These are phyloP conservation scores for Verasper variegatus DNA, from an alignment of 2,113 vertebrate genomes.

Conservation along the genomic window DNA sequence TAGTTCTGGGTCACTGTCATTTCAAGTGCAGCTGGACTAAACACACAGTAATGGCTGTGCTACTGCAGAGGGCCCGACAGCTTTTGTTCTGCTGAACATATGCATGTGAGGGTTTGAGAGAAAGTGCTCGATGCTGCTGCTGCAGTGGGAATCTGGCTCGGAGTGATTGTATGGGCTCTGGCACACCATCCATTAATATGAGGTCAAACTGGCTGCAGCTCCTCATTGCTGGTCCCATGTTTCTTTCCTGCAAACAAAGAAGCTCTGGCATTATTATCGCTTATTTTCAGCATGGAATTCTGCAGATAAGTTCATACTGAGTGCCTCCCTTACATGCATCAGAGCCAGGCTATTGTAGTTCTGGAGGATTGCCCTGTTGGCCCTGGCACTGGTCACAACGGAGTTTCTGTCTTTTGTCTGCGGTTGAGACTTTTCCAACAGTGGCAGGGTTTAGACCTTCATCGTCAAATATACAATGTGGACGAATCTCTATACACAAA, in stretches of 20 bases:
- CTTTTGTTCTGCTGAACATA: slow-evolving; percentile 34
- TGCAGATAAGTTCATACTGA: slow-evolving; percentile 67
- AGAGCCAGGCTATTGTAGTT: slow-evolving; percentile 59
- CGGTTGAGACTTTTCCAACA: slow-evolving; percentile 54
- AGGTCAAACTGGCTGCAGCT: slow-evolving; percentile 59
- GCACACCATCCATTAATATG: slow-evolving; percentile 62
- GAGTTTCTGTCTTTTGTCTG: slow-evolving; percentile 47
- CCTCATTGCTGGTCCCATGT: slow-evolving; percentile 41
- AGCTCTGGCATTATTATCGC: slow-evolving; percentile 61
- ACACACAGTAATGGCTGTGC: slow-evolving; percentile 58
- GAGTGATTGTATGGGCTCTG: slow-evolving; percentile 54
- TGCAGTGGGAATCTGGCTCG: slow-evolving; percentile 44
- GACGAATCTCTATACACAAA: slow-evolving; percentile 61
- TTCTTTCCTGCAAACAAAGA: slow-evolving; percentile 60
- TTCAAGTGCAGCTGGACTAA: slow-evolving; percentile 69
- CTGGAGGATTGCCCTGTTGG: slow-evolving; percentile 62
- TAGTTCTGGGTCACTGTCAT: slow-evolving; percentile 65
- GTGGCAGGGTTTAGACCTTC: slow-evolving; percentile 50
- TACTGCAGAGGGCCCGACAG: slow-evolving; percentile 44
- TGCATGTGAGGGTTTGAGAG: slow-evolving; percentile 44
- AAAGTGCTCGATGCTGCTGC: slow-evolving; percentile 50
- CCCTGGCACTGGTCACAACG: slow-evolving; percentile 11
- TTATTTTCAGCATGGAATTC: slow-evolving; percentile 59
- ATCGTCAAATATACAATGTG: slow-evolving; percentile 49
- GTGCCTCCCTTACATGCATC: slow-evolving; percentile 39